A percentile compares a stretch with the other conserved stretches of the same genome.
These are phyloP conservation scores for Micromussa lordhowensis DNA, from an alignment of 92 coral and sea anemone genomes.

Conservation along the genomic window DNA sequence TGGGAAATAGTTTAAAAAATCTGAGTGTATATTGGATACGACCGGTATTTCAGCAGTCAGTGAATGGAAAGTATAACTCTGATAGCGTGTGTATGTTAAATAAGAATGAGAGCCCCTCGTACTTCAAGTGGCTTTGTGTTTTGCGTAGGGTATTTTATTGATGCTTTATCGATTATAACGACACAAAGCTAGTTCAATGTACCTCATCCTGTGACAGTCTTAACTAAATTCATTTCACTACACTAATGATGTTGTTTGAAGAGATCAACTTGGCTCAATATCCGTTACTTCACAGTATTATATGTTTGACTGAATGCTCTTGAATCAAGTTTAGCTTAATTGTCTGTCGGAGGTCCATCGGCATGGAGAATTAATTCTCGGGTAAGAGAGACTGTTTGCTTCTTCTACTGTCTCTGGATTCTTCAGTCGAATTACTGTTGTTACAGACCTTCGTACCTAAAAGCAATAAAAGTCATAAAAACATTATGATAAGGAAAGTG, in stretches of 20 bases:
- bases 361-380: too few species aligned
- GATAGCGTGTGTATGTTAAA: neutral
- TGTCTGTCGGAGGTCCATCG: neutral
- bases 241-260: too few species aligned
- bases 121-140: neutral
- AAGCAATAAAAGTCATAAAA: neutral
- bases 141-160: neutral
- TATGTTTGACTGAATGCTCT: neutral
- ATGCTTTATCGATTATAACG: too few species aligned
- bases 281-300: neutral
- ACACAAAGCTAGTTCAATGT: neutral
- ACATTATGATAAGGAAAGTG: neutral
- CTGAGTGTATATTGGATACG: too few species aligned
- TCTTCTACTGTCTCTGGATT: neutral
- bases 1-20: too few species aligned
- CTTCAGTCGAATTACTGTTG: neutral
- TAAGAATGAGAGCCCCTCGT: neutral
- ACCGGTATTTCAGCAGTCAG: neutral
- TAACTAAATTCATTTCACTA: too few species aligned
- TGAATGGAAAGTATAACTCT: neutral
- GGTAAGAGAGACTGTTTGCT: neutral
- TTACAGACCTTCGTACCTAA: neutral
- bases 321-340: neutral
- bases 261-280: too few species aligned
- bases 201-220: neutral